Evolutionary conservation across 1,140 invertebrate species (phyloP), one percentile per base, ranked within the genome.

Genomic region (Hycleus phaleratus): DNA sequence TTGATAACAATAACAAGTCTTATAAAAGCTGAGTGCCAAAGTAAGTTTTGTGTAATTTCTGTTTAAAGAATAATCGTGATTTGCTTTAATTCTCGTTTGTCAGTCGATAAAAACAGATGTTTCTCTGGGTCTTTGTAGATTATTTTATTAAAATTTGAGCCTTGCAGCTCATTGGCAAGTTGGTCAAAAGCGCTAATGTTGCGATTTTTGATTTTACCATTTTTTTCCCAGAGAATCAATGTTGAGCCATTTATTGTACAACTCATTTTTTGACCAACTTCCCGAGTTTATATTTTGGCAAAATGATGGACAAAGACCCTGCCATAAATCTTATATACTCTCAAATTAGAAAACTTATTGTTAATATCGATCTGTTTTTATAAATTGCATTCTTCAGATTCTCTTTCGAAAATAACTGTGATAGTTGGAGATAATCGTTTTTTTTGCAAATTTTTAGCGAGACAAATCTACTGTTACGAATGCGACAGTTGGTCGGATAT

Each of bases 401-500:
- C 2, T 52, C 11, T 26, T 9, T 32, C 24, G 38, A 46, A 57
- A 8, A 26, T 26, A 49, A 48, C 26, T 49, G 40, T 43, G 10
- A n/a, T 9, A 40, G 18, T 59, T 11, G 47, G 25, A 38, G 7
- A 26, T 10, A 51, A 57, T 51, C 53, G 26, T 24, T 48, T 48
- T 10, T 38, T 39, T 48, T 26, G 46, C 24, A 38, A 26, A 26
- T 38, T 68, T 71, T 53, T 77, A 91, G 90, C 88, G 59, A 84
- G 88, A 58, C 85, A 87, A 43, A 88, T 95, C 64, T 90, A 90
- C 75, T 95, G 93, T 74, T 95, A 94, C 75, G 91, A 95, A 73
- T 95, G 93, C 71, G 90, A 95, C 73, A 91, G 88, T 61, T 91
- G 88, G 85, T 87, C 85, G 39, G 90, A 96, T 78, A 79, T 83